A percentile compares a stretch with the other conserved stretches of the same genome.
These are phyloP conservation scores for Caenorhabditis tropicalis DNA, from an alignment of 1,140 invertebrate species.

Conservation along the genomic window DNA sequence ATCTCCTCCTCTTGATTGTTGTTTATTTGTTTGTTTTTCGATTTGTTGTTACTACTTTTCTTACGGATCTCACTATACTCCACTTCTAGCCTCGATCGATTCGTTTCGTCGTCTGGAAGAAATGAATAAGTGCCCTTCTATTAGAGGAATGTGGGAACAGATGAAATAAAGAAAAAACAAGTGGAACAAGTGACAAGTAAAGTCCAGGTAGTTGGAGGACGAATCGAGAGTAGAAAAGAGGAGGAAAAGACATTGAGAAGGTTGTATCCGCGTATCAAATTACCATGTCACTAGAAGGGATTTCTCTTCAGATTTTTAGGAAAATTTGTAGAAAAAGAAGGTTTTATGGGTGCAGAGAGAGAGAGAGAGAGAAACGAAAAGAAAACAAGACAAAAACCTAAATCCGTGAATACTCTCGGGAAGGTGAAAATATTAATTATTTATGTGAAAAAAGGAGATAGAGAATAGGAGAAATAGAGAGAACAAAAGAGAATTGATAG, in stretches of 20 bases:
- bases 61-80: conserved; percentile 46
- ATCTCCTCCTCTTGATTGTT: conserved; percentile 41
- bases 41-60: background rate
- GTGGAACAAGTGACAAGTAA: no score
- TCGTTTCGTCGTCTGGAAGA: conserved; percentile 46
- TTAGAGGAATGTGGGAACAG: no score
- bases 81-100: conserved; percentile 34
- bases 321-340: background rate
- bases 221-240: background rate
- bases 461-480: background rate
- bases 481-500: background rate
- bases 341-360: background rate
- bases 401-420: background rate
- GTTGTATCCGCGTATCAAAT: background rate
- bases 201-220: background rate
- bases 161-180: no score
- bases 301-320: no score
- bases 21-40: background rate
- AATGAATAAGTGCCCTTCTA: no score
- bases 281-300: background rate
- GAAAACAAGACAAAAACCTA: background rate
- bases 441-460: background rate
- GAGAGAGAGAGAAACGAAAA: background rate
- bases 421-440: background rate
- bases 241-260: background rate